These are phyloP conservation scores for Malthinus flaveolus DNA, from an alignment of 2,888 invertebrate species.

Conservation along the genomic window DNA sequence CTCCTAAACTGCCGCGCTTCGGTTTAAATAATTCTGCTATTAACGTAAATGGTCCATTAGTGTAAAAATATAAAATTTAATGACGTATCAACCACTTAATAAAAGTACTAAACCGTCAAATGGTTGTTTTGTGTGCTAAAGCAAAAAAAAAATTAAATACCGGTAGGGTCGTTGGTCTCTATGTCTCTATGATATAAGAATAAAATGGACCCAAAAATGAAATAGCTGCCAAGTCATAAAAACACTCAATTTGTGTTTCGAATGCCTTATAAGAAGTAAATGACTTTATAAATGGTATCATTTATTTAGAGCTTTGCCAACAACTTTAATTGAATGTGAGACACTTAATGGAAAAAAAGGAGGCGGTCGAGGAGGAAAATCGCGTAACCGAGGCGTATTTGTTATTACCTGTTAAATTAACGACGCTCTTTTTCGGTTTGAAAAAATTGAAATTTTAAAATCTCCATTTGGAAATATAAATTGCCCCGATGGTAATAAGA, in stretches of 20 bases:
- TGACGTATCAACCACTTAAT: too few relatives aligned
- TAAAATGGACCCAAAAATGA: background rate
- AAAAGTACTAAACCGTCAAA: too few relatives aligned
- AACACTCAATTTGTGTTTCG: conserved; percentile 23
- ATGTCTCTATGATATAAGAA: too few relatives aligned
- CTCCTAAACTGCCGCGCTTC: too few relatives aligned
- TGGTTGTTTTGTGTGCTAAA: too few relatives aligned
- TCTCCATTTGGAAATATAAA: too few relatives aligned
- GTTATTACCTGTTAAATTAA: conserved; percentile 1
- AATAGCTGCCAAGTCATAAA: conserved; percentile 22
- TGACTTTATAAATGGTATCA: conserved; percentile 32
- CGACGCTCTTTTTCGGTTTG: background rate
- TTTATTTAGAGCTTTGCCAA: conserved; percentile 32
- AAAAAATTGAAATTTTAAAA: too few relatives aligned
- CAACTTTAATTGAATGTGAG: conserved; percentile 26
- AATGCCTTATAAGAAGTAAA: conserved; percentile 28
- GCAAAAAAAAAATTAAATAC: too few relatives aligned
- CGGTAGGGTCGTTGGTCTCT: too few relatives aligned
- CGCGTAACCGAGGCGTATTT: background rate
- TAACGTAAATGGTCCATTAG: too few relatives aligned
- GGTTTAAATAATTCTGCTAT: too few relatives aligned
- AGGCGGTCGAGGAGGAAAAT: background rate
- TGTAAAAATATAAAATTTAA: too few relatives aligned
- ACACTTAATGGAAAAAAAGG: conserved; percentile 10
- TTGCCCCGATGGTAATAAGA: conserved; percentile 8